Conservation (phyloP, 2,888 invertebrate genomes). For the Neoaliturus tenellus region DNA sequence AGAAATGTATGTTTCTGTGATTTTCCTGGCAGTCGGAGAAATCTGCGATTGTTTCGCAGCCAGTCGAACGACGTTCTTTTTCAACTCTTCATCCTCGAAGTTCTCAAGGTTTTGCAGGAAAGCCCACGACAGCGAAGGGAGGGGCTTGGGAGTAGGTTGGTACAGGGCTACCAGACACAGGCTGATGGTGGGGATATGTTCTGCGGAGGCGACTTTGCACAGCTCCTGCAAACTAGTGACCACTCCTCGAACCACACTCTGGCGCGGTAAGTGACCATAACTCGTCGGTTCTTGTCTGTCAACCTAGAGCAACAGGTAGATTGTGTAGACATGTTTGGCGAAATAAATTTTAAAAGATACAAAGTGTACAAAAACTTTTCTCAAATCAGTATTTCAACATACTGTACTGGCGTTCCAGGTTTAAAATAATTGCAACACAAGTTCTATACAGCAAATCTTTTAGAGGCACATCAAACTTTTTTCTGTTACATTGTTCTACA, state of each 20-base stretch:
- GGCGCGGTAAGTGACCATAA: background rate
- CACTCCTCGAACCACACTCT: conserved; percentile 40
- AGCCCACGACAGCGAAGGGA: conserved; percentile 46
- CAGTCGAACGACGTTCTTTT: conserved; percentile 20
- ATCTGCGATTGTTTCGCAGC: conserved; percentile 48
- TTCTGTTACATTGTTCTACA: no score
- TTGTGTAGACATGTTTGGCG: no score
- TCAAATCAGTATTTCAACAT: no score
- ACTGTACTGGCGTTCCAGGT: no score
- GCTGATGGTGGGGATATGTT: conserved; percentile 2
- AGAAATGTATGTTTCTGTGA: background rate
- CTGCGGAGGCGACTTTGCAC: background rate
- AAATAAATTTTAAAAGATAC: no score
- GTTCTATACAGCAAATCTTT: no score
- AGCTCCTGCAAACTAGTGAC: background rate
- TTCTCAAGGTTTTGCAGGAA: background rate
- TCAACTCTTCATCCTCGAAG: conserved; percentile 8
- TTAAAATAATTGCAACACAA: no score
- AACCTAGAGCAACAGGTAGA: background rate
- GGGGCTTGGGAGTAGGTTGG: conserved; percentile 44
- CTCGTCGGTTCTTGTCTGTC: conserved; percentile 45
- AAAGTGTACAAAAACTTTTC: no score
- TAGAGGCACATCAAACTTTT: no score
- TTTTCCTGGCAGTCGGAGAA: conserved; percentile 44
- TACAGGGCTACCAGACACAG: background rate